Base-by-base conservation (phyloP, 1,140 invertebrate species). In the Goniozus legneri region DNA sequence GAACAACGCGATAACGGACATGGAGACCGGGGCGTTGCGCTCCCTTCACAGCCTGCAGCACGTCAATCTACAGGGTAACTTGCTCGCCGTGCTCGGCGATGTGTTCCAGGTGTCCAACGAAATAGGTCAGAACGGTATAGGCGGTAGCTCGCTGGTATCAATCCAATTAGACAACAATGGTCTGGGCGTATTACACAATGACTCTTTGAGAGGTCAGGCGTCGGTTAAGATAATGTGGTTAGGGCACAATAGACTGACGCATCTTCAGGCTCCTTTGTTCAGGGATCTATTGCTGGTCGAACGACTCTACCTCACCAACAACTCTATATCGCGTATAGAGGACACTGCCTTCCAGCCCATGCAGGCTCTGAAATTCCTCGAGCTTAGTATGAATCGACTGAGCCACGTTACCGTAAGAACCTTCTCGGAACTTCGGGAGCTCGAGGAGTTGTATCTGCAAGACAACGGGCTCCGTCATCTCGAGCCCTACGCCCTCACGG, bases 211-310 rank as follows among this genome's bases (percentile, higher is more conserved):
- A 18, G 86, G 88, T 4, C 89, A 92, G 71, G 82, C 82, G 0
- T 86, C 84, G 51, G 83, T 92, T 6, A 84, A 91, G 73, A 90
- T 92, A 53, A 85, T 94, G 80, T 91, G 89, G 87, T 76, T 94
- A 12, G 84, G 86, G n/a, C 84, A 91, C 69, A 94, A 94, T 70
- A 82, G 85, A 60, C 71, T 93, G 42, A 84, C 79, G 14, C 76
- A 81, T 44, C 73, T 93, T 22, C 84, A 87, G 38, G 77, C 81
- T 2, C 80, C 82, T 8, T 67, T 92, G 42, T 92, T 92, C 62
- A 77, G 79, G 33, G 89, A 92, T 74, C 77, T 91, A 16, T 60
- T 82, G 8, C 78, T 84, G 37, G 82, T 91, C 33, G 85, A 91
- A 61, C 79, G 87, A 40, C 69, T 93, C 3, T 91, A 91, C 72